Conservation (phyloP, 2,797 vertebrate genomes). For the Syngnathus rostellatus region DNA sequence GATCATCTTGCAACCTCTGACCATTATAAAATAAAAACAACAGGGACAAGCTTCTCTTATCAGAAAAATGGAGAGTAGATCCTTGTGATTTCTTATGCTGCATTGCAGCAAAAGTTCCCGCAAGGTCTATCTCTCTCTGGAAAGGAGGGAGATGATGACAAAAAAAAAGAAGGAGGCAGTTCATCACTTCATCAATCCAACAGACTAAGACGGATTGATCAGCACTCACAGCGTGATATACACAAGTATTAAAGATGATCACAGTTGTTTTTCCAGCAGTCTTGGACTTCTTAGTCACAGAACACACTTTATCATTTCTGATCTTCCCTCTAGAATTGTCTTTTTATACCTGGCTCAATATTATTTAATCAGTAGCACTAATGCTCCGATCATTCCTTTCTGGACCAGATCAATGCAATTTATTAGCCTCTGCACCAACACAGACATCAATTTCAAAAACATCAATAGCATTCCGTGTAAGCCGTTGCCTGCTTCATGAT, state of each 20-base stretch:
- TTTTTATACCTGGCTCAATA: slow-evolving; percentile 8
- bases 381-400: slow-evolving; percentile 13
- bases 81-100: slow-evolving; percentile 68
- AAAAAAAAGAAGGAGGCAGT: slow-evolving; percentile 9
- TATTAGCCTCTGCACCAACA: slow-evolving; percentile 31
- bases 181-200: neutral
- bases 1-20: neutral
- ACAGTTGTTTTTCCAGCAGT: neutral
- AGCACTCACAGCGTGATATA: neutral
- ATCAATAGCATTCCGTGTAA: slow-evolving; percentile 37
- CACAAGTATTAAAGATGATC: neutral
- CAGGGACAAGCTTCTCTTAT: slow-evolving; percentile 21
- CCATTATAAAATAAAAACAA: neutral
- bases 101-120: slow-evolving; percentile 70
- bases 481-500: slow-evolving; percentile 18
- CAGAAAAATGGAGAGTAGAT: slow-evolving; percentile 46
- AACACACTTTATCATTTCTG: slow-evolving; percentile 2
- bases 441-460: slow-evolving; percentile 33
- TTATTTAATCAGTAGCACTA: slow-evolving; percentile 17
- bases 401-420: slow-evolving; percentile 33
- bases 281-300: neutral
- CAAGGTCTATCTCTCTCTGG: slow-evolving; percentile 28
- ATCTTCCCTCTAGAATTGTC: slow-evolving; percentile 6
- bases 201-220: slow-evolving; percentile 1
- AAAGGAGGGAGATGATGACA: slow-evolving; percentile 31